Percentiles rank a stretch among this genome's conserved stretches.
phyloP scores from a whole-genome alignment of 2,797 vertebrate species.

The Tinamus major region DNA sequence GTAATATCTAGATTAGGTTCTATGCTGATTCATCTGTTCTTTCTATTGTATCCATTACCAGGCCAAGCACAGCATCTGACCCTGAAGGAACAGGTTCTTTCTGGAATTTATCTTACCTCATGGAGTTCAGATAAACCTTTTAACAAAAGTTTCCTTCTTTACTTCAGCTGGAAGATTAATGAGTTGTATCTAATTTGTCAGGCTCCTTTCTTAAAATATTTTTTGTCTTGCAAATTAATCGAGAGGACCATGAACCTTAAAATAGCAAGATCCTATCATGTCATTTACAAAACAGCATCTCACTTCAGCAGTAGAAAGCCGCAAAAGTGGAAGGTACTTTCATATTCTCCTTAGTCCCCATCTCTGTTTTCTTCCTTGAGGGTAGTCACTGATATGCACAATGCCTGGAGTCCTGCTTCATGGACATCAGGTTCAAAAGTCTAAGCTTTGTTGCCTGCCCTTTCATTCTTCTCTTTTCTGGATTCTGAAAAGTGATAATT shows the following conservation, averaged over 20 bases:
- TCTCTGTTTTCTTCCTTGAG: background rate
- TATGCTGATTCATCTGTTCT: constrained; percentile 25
- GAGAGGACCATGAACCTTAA: background rate
- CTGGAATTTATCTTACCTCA: background rate
- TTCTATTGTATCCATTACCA: constrained; percentile 5
- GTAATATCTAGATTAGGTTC: background rate
- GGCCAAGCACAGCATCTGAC: background rate
- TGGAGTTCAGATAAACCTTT: background rate
- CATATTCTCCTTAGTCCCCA: background rate
- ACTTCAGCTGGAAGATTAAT: background rate
- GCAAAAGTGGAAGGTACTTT: background rate
- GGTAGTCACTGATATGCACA: background rate
- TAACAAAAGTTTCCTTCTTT: background rate
- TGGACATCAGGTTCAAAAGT: background rate
- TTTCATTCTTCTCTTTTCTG: background rate
- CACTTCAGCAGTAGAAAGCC: constrained; percentile 1
- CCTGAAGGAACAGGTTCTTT: background rate
- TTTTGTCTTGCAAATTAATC: background rate
- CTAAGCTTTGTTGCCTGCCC: background rate
- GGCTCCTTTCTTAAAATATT: background rate
- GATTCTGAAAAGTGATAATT: background rate
- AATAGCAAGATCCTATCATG: background rate
- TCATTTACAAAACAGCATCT: background rate
- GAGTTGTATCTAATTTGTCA: background rate
- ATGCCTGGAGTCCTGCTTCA: background rate